A percentile compares a stretch with the other conserved stretches of the same genome.
These are phyloP conservation scores for Drosophila sp. DNA, from an alignment of 1,140 invertebrate genomes.

Conservation along the genomic window DNA sequence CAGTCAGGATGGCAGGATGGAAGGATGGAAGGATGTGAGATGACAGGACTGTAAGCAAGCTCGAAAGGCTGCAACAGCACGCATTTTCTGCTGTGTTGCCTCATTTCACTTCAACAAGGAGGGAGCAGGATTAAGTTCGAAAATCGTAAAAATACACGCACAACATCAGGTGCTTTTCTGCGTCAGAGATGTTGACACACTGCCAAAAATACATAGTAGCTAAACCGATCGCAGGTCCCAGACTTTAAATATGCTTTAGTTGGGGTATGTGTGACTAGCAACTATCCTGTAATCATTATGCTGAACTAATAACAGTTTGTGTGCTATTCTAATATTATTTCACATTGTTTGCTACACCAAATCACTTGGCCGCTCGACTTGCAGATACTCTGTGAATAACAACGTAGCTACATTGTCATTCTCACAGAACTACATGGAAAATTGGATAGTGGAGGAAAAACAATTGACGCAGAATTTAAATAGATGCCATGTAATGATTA, in stretches of 20 bases:
- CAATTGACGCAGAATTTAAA: too few species aligned
- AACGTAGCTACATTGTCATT: background rate
- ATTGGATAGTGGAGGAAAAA: too few species aligned
- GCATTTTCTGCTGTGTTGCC: constrained; percentile 4
- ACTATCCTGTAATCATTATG: background rate
- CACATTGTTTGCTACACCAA: too few species aligned
- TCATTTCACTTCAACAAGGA: constrained; percentile 11
- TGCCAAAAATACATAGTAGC: constrained; percentile 34
- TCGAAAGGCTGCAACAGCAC: constrained; percentile 12
- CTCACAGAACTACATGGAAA: too few species aligned
- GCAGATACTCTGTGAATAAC: background rate
- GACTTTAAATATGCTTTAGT: constrained; percentile 6
- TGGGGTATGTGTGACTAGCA: background rate
- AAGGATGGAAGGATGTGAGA: background rate
- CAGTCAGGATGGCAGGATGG: background rate
- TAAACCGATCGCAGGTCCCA: constrained; percentile 15
- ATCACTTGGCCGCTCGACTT: background rate
- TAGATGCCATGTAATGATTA: too few species aligned
- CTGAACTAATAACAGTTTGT: too few species aligned
- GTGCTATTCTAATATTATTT: too few species aligned
- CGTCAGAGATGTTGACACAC: constrained; percentile 21
- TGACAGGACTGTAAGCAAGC: too few species aligned
- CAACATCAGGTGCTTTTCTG: constrained; percentile 31
- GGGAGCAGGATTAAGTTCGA: constrained; percentile 19
- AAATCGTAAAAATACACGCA: constrained; percentile 30